phyloP scores from a whole-genome alignment of 2,113 vertebrate species.

The Pipa parva region DNA sequence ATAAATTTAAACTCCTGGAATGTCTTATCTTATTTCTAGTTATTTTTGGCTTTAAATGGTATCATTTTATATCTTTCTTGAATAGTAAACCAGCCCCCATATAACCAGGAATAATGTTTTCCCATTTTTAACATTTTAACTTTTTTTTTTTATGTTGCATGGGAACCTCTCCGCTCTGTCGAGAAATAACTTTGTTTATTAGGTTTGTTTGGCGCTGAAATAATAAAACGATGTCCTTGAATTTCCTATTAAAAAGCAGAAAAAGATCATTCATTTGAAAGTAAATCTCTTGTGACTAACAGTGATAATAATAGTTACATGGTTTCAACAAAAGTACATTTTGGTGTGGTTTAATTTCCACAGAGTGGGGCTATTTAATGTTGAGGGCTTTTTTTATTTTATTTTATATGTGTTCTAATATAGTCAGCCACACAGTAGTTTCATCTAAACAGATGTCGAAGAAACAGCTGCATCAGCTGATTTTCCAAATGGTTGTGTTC shows the following conservation, averaged over 20 bases:
- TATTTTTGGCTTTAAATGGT: too few relatives aligned
- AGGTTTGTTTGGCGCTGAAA: not conserved
- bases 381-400: constrained; percentile 41
- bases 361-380: constrained; percentile 45
- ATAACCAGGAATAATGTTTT: too few relatives aligned
- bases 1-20: too few relatives aligned
- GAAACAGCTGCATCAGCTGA: constrained; percentile 58
- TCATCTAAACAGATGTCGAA: constrained; percentile 53
- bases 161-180: too few relatives aligned
- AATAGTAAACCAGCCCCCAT: too few relatives aligned
- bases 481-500: constrained; percentile 49
- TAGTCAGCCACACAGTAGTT: constrained; percentile 51
- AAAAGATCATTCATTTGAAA: constrained; percentile 7
- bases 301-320: constrained; percentile 14
- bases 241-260: constrained; percentile 16
- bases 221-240: constrained; percentile 12
- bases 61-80: too few relatives aligned
- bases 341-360: constrained; percentile 54
- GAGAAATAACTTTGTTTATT: too few relatives aligned
- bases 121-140: too few relatives aligned
- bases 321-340: not conserved
- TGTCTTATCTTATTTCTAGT: too few relatives aligned
- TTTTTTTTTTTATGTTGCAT: too few relatives aligned
- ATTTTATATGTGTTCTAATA: constrained; percentile 42
- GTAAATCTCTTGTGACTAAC: constrained; percentile 17